Evolutionary conservation across 2,113 vertebrate genomes (phyloP).

Genomic region (Bos indicus): DNA sequence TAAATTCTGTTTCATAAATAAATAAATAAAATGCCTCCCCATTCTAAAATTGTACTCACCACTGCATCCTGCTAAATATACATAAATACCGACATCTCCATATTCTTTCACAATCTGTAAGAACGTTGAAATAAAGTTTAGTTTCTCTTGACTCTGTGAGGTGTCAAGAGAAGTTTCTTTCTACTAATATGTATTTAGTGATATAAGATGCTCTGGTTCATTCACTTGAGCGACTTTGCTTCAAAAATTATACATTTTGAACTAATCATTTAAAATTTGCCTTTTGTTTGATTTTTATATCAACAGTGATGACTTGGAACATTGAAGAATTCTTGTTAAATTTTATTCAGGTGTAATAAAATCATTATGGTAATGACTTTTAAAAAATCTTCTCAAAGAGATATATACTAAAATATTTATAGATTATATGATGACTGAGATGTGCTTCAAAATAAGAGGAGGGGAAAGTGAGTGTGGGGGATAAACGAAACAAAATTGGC

Average conservation of each 20-base stretch:
- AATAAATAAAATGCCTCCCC: slow-evolving; percentile 10
- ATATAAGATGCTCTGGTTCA: not conserved
- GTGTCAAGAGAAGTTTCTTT: not conserved
- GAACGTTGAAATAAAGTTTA: slow-evolving; percentile 68
- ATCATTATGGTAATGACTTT: not conserved
- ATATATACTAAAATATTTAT: not conserved
- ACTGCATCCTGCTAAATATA: slow-evolving; percentile 89
- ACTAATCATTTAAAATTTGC: not conserved
- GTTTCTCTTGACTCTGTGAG: not conserved
- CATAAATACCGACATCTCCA: slow-evolving; percentile 84
- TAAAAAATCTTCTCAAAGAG: not conserved
- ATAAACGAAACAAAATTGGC: not conserved
- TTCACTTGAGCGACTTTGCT: not conserved
- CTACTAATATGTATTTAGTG: not conserved
- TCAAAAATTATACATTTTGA: slow-evolving; percentile 14
- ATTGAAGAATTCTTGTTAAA: not conserved
- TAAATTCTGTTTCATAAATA: not conserved
- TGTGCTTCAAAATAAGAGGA: not conserved
- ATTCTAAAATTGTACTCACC: slow-evolving; percentile 79
- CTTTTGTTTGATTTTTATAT: not conserved
- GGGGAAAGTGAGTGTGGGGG: not conserved
- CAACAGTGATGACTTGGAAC: not conserved
- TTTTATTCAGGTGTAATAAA: slow-evolving; percentile 3
- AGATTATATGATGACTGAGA: not conserved
- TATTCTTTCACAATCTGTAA: slow-evolving; percentile 93